These are phyloP conservation scores for Lophura swinhoii DNA, from an alignment of 2,797 vertebrate species.

Conservation along the genomic window DNA sequence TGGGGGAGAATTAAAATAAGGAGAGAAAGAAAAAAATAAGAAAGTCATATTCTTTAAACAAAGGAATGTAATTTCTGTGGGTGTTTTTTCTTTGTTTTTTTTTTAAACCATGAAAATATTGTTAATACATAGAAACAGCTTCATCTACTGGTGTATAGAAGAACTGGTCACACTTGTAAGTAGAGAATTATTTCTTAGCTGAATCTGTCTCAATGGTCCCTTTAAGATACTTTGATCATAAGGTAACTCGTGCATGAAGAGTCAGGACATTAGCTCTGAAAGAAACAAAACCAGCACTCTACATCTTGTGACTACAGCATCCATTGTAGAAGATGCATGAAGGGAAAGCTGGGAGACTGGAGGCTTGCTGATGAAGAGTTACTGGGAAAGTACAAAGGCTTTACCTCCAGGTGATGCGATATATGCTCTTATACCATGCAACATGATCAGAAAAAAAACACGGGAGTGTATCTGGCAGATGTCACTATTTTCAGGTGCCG, in stretches of 20 bases:
- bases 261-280: neutral
- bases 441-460: neutral
- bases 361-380: neutral
- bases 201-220: neutral
- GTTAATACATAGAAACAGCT: neutral
- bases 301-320: neutral
- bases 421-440: conserved; percentile 6
- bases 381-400: neutral
- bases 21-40: neutral
- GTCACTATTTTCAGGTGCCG: conserved; percentile 19
- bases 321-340: neutral
- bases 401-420: conserved; percentile 9
- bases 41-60: neutral
- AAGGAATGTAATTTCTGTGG: neutral
- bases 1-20: neutral
- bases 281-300: neutral
- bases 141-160: neutral
- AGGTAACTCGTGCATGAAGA: neutral
- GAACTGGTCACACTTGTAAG: neutral
- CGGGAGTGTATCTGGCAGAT: conserved; percentile 27
- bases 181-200: neutral
- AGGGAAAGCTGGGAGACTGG: neutral
- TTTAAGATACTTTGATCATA: neutral
- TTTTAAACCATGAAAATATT: neutral
- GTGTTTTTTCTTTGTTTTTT: neutral